phyloP scores from a whole-genome alignment of 2,797 vertebrate species.

The Ceryle rudis region DNA sequence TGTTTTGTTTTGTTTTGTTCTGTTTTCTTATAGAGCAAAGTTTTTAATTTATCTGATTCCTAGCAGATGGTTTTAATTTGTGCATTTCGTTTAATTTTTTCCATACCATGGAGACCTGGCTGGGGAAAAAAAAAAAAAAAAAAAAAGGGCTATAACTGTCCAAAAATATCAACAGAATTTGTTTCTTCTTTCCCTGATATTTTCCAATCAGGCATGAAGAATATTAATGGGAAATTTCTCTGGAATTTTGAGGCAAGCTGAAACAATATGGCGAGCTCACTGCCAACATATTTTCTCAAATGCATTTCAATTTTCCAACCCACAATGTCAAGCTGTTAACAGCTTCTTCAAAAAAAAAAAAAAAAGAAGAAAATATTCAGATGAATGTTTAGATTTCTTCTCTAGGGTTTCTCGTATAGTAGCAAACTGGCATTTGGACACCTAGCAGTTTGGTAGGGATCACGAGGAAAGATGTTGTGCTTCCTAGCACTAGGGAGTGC shows the following conservation, averaged over 20 bases:
- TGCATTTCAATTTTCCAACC: background rate
- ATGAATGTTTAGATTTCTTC: background rate
- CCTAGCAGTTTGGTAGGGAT: background rate
- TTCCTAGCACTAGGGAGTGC: background rate
- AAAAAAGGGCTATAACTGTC: background rate
- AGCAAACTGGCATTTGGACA: background rate
- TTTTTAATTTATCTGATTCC: background rate
- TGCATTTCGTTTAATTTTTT: background rate
- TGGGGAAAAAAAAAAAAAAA: background rate
- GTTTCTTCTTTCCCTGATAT: background rate
- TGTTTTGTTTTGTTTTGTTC: background rate
- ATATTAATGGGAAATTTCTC: background rate
- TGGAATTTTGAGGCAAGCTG: slow-evolving; percentile 11
- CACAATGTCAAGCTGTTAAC: background rate
- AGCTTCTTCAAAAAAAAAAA: background rate
- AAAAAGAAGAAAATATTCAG: background rate
- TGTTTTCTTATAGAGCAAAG: background rate
- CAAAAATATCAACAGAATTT: background rate
- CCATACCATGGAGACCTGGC: background rate
- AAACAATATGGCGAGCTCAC: background rate
- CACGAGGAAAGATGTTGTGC: background rate
- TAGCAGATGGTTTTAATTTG: background rate
- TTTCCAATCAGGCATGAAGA: slow-evolving; percentile 13
- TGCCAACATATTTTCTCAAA: slow-evolving; percentile 49
- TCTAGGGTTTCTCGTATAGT: background rate